phyloP scores from a whole-genome alignment of 1,140 invertebrate genomes.

The Nymphalis io region DNA sequence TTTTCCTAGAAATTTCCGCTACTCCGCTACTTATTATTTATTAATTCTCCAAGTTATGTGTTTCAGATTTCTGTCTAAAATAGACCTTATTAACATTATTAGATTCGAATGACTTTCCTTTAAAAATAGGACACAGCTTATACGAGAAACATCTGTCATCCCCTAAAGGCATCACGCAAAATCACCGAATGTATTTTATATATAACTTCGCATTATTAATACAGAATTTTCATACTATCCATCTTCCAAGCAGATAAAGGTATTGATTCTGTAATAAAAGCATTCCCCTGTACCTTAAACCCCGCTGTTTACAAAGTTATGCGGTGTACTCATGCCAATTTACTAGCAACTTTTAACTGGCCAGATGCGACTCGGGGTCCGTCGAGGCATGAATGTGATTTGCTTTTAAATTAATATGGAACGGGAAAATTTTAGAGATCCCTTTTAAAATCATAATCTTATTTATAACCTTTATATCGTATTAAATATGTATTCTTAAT shows the following conservation, averaged over 20 bases:
- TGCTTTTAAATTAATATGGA: slow-evolving; percentile 38
- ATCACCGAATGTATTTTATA: no score
- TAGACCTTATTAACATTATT: no score
- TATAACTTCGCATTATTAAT: not conserved
- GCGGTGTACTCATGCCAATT: slow-evolving; percentile 62
- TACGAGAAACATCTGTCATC: no score
- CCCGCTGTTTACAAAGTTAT: slow-evolving; percentile 56
- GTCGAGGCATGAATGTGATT: slow-evolving; percentile 34
- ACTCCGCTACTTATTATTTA: no score
- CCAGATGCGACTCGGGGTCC: slow-evolving; percentile 57
- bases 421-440: slow-evolving; percentile 28
- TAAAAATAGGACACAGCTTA: no score
- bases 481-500: not conserved
- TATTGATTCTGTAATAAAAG: not conserved
- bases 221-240: not conserved
- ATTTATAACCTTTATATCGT: not conserved
- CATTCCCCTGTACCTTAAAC: slow-evolving; percentile 24
- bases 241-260: not conserved
- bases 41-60: no score
- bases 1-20: no score
- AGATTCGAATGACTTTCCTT: no score
- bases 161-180: no score
- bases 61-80: no score
- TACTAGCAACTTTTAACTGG: slow-evolving; percentile 67
- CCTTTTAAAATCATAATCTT: not conserved